Percentiles rank a stretch among this genome's conserved stretches.
Evolutionary conservation across 2,888 invertebrate species (phyloP).

Genomic region (Orchestes rusci): DNA sequence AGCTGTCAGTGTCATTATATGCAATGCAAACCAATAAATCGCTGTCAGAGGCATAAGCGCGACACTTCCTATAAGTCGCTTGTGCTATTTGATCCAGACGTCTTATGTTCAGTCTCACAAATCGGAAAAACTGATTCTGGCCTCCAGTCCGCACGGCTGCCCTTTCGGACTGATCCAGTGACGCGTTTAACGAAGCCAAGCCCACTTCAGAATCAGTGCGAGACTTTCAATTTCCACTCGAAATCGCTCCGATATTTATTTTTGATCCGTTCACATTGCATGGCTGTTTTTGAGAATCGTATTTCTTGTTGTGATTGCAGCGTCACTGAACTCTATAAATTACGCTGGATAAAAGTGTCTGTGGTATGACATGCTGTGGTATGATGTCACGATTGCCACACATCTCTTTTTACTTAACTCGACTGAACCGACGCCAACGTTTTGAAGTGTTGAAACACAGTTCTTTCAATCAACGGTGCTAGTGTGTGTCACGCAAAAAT

Average conservation of each 20-base stretch:
- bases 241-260: conserved; percentile 1
- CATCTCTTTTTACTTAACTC: too few relatives aligned
- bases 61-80: conserved; percentile 23
- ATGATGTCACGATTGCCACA: too few relatives aligned
- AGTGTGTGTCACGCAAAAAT: too few relatives aligned
- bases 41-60: conserved; percentile 37
- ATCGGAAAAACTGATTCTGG: conserved; percentile 39
- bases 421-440: too few relatives aligned
- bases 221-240: conserved; percentile 16
- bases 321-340: too few relatives aligned
- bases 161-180: conserved; percentile 33
- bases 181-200: conserved; percentile 33
- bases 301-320: too few relatives aligned
- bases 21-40: conserved; percentile 32
- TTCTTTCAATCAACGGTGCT: too few relatives aligned
- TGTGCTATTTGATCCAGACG: conserved; percentile 23
- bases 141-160: conserved; percentile 36
- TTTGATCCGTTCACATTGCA: too few relatives aligned
- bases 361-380: too few relatives aligned
- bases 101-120: conserved; percentile 30
- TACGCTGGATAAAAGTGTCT: too few relatives aligned
- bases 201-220: conserved; percentile 14
- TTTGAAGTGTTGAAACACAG: too few relatives aligned
- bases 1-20: conserved; percentile 35
- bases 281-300: too few relatives aligned